Percentiles rank a stretch among this genome's conserved stretches.
These are phyloP conservation scores for Podargus strigoides DNA, from an alignment of 2,797 vertebrate genomes.

Conservation along the genomic window DNA sequence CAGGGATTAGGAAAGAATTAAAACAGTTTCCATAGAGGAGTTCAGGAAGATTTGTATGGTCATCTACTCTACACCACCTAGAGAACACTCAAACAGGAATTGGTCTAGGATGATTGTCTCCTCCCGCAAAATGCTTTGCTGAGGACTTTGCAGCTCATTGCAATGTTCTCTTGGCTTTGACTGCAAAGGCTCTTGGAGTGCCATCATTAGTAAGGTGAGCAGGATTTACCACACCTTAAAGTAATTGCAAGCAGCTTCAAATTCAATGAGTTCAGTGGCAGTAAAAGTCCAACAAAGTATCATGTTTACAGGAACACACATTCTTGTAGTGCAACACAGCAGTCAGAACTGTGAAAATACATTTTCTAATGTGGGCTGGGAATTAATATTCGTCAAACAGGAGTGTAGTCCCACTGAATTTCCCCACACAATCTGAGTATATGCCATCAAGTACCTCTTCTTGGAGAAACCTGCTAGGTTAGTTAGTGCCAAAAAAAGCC, in stretches of 20 bases:
- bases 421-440: not conserved
- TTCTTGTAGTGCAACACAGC: not conserved
- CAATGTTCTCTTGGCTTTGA: not conserved
- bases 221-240: constrained; percentile 28
- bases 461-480: constrained; percentile 30
- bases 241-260: constrained; percentile 35
- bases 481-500: constrained; percentile 22
- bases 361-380: not conserved
- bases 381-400: constrained; percentile 1
- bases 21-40: not conserved
- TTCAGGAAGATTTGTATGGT: not conserved
- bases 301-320: not conserved
- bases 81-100: not conserved
- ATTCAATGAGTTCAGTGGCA: not conserved
- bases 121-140: too few relatives aligned
- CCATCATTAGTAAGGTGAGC: not conserved
- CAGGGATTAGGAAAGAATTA: not conserved
- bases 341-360: constrained; percentile 18
- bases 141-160: not conserved
- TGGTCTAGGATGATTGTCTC: too few relatives aligned
- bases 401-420: not conserved
- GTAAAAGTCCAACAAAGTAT: not conserved
- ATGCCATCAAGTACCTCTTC: not conserved
- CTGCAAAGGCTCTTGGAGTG: not conserved
- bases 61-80: not conserved